Evolutionary conservation across 2,113 vertebrate genomes (phyloP), one percentile per base, ranked within the genome.

Genomic region (Trematocara macrostoma): DNA sequence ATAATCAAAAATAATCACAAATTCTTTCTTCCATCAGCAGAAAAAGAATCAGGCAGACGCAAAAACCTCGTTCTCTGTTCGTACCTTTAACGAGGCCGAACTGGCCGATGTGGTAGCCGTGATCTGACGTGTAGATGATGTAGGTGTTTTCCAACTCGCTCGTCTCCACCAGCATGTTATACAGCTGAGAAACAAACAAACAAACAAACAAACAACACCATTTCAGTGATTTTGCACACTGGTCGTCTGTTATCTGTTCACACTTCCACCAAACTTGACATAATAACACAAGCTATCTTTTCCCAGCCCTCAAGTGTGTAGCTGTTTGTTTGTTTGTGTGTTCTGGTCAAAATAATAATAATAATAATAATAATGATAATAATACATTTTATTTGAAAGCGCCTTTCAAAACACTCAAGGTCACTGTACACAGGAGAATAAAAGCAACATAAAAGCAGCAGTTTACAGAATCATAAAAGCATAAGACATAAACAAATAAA

Each of bases 101-200:
- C 95, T 99, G 98, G 80, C 98, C 98, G 29, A 99, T 98, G 93
- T 99, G 98, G 93, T 99, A 99, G 11, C 98, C 98, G 3, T 99
- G 98, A 88, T 99, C 98, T 0, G 98, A 98, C 0, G 98, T 99
- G 93, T 99, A 99, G 91, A 99, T 98, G 69, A 99, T 93, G 91
- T 99, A 99, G 0, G 98, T 99, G 91, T 99, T 99, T 4, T 99
- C 98, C 95, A 99, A 83, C 95, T 99, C 98, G 0, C 97, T 97
- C 0, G 95, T 98, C 92, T 99, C 98, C 87, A 97, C 95, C 93
- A 99, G 89, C 76, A 95, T 97, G 92, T 97, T 97, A 42, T 98
- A 98, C 55, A 99, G 95, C 98, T 99, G 95, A 83, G 18, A 74
- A 79, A 86, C 9, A 88, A 38, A 87, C 67, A 2, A 79, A 86